These are phyloP conservation scores for Drosophila truncata DNA, from an alignment of 1,140 invertebrate species.

Conservation along the genomic window DNA sequence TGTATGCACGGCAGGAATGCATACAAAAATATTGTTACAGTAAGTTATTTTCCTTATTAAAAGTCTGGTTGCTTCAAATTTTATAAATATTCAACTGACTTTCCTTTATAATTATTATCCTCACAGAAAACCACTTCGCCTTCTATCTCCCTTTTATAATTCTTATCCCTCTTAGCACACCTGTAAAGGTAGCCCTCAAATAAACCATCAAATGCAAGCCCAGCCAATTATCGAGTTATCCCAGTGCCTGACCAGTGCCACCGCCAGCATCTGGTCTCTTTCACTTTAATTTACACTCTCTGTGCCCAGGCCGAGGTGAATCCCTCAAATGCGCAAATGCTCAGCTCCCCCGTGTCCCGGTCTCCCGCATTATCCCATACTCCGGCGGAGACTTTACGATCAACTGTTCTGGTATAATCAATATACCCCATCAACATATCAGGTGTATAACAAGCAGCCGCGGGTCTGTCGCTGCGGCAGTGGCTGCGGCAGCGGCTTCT, in stretches of 20 bases:
- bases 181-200: slow-evolving; percentile 22
- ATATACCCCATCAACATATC: slow-evolving; percentile 49
- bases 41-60: neutral
- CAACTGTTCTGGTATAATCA: slow-evolving; percentile 39
- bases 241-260: slow-evolving; percentile 16
- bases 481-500: slow-evolving; percentile 14
- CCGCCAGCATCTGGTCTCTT: slow-evolving; percentile 37
- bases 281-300: slow-evolving; percentile 42
- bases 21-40: neutral
- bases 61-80: neutral
- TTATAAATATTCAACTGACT: neutral
- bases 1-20: no score
- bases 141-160: neutral
- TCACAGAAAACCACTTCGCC: no score
- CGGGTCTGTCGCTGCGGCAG: slow-evolving; percentile 51
- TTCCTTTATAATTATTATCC: no score
- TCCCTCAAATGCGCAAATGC: slow-evolving; percentile 30
- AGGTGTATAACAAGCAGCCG: slow-evolving; percentile 77
- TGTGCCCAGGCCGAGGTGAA: slow-evolving; percentile 7
- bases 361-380: neutral
- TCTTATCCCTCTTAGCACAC: slow-evolving; percentile 11
- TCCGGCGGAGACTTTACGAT: slow-evolving; percentile 6
- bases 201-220: slow-evolving; percentile 27
- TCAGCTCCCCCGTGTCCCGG: neutral
- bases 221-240: slow-evolving; percentile 44